Percentiles rank a stretch among this genome's conserved stretches.
Conservation (phyloP, 2,113 vertebrate genomes). For the Bolborhynchus lineola region DNA sequence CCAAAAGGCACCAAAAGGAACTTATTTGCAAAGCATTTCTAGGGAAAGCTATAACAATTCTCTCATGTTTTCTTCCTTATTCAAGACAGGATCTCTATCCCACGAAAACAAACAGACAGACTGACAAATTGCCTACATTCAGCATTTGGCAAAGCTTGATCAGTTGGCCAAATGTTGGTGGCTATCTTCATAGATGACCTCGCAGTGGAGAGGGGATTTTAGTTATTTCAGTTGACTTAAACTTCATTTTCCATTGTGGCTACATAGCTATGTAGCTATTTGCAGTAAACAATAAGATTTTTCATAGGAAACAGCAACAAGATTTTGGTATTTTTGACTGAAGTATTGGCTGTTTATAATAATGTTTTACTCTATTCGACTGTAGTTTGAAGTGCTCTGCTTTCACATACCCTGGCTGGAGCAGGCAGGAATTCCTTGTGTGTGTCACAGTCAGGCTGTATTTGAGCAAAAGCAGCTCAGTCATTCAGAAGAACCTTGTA, state of each 20-base stretch:
- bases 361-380: background rate
- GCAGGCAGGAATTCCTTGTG: background rate
- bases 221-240: background rate
- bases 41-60: background rate
- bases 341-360: background rate
- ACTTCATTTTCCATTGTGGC: background rate
- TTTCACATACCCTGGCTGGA: background rate
- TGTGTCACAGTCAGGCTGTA: background rate
- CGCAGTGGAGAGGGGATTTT: background rate
- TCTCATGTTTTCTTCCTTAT: slow-evolving; percentile 9
- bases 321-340: background rate
- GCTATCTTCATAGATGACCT: background rate
- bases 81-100: background rate
- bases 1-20: slow-evolving; percentile 55
- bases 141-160: slow-evolving; percentile 20
- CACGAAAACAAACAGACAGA: background rate
- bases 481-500: background rate
- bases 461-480: background rate
- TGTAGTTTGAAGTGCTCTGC: background rate
- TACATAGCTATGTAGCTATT: background rate
- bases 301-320: background rate
- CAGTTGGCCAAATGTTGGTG: slow-evolving; percentile 15
- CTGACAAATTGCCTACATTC: background rate
- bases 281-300: background rate
- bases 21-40: slow-evolving; percentile 55